Base-by-base conservation (phyloP, 2,113 vertebrate species). In the Brachyistius frenatus region DNA sequence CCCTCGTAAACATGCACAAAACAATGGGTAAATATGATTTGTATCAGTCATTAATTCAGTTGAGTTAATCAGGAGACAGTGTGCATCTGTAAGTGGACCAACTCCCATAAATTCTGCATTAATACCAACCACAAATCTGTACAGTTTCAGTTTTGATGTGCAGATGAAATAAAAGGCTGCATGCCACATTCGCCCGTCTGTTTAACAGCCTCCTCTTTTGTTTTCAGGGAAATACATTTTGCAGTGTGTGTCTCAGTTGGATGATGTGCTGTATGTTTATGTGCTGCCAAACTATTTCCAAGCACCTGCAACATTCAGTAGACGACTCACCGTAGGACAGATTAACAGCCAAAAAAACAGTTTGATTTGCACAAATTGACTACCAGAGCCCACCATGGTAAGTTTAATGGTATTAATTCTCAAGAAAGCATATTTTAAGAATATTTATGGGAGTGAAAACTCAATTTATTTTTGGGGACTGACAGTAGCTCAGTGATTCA, bases 181-280 rank as follows among this genome's bases (percentile, higher is more conserved):
- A 57, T 83, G 80, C 86, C 86, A 88, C 74, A 78, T 86, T 76
- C 69, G 57, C 39, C 80, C 66, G 77, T 84, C 77, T 86, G 86
- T 75, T 86, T 54, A 81, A 78, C 73, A 80, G 73, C 73, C 56
- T 73, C 55, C 66, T 15, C 60, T 78, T 88, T 81, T 83, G 76
- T 83, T 86, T 85, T 86, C 10, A 41, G 56, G 56, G 15, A 72
- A 67, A 75, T 71, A 60, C 68, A 55, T 83, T 85, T 77, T 85
- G 66, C 83, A 83, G 67, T 66, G 75, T 39, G 67, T 39, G 67
- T 14, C 67, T 77, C 63, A 31, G 74, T 86, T 83, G 80, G 80
- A 85, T 64, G 80, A 83, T 81, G 76, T 54, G 83, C 63, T 65
- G 56, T 50, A 76, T 73, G 83, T 77, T 86, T 64, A 83, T 78